phyloP scores from a whole-genome alignment of 2,797 vertebrate species.

The Acipenser transmontanus region DNA sequence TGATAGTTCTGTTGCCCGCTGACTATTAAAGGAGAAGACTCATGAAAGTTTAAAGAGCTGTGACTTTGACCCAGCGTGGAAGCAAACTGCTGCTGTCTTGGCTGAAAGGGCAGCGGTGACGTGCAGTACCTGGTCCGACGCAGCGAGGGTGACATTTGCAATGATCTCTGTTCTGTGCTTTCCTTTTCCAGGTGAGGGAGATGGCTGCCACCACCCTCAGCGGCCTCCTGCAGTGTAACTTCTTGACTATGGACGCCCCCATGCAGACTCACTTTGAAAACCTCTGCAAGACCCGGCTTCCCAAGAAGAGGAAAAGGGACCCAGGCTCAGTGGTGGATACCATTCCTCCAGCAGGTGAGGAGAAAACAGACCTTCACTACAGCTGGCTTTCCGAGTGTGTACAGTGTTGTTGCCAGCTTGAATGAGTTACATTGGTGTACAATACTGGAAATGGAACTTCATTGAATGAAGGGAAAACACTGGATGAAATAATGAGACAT shows the following conservation, averaged over 20 bases:
- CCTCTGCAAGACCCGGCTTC: slow-evolving; percentile 87
- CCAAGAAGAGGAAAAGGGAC: slow-evolving; percentile 83
- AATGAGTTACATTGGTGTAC: too few relatives aligned
- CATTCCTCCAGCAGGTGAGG: slow-evolving; percentile 82
- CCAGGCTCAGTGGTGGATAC: slow-evolving; percentile 71
- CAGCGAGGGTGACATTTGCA: slow-evolving; percentile 1
- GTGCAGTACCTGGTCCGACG: not conserved
- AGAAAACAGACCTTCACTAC: not conserved
- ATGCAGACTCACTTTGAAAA: slow-evolving; percentile 92
- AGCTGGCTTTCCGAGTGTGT: too few relatives aligned
- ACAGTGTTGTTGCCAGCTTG: too few relatives aligned
- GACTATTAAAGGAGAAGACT: not conserved
- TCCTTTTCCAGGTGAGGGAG: slow-evolving; percentile 77
- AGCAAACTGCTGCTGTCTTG: not conserved
- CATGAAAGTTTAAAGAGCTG: not conserved
- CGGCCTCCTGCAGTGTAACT: slow-evolving; percentile 90
- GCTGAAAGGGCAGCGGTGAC: not conserved
- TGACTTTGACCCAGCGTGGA: not conserved
- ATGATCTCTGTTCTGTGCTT: not conserved
- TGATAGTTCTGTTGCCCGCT: not conserved
- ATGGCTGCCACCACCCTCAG: slow-evolving; percentile 94
- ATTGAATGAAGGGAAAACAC: too few relatives aligned
- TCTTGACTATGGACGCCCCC: slow-evolving; percentile 79
- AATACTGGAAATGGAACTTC: too few relatives aligned
- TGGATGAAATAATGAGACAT: too few relatives aligned